Evolutionary conservation across 2,113 vertebrate species (phyloP), one percentile per base, ranked within the genome.

Genomic region (Apteryx mantelli): DNA sequence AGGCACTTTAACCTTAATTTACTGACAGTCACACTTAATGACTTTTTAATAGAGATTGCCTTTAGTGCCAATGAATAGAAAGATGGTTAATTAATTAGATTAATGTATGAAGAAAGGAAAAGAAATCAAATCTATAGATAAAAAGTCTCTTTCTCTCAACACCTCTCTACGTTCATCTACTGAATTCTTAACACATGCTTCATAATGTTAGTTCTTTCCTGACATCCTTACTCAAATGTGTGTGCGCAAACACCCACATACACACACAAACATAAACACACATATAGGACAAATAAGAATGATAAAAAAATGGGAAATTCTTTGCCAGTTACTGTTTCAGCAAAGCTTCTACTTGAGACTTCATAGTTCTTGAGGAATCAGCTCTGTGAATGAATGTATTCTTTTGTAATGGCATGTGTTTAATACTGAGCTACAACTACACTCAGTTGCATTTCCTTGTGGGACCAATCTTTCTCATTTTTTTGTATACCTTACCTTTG

Each of bases 381-480:
- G 24, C 38, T 76, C 61, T 83, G 32, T 76, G 88, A 92, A 76
- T 79, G 16, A 80, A 76, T 70, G 26, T 84, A 36, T 75, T 81
- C 56, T 34, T 91, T 85, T 90, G 25, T 75, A 79, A 89, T 56
- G 38, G 5, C 1, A 0, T 36, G 46, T 61, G 66, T 92, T 74
- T 88, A 94, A 86, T 74, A 82, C 44, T 77, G 66, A 92, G 38
- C 68, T 91, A 42, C n/a, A 42, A 18, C 61, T 91, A 58, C 14
- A 22, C 55, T 61, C 78, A 30, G 40, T 40, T 65, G 34, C 10
- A 24, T 63, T 80, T 95, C 89, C 91, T 82, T 84, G 40, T 63
- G 65, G 92, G 73, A 93, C 53, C 18, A 89, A 92, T 95, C 58
- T 87, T 86, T 96, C 74, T 91, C 88, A 53, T 30, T 74, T 71